Evolutionary conservation across 2,113 vertebrate species (phyloP).

Genomic region (Nanorana parkeri): DNA sequence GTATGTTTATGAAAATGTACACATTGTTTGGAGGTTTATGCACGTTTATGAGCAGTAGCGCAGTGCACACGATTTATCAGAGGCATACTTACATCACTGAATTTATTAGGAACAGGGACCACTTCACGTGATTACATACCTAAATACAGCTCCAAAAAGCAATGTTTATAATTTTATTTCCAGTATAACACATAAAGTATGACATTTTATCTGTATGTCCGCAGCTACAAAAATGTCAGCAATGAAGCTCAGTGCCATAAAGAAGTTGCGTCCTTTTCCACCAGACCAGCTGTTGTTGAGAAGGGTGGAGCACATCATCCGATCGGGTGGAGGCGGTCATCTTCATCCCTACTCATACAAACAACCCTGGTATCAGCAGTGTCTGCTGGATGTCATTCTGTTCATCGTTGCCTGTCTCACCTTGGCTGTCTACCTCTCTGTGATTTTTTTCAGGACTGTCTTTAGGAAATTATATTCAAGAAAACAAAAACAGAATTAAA

Average conservation of each 20-base stretch:
- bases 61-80: too few species aligned
- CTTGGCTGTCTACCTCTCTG: conserved; percentile 52
- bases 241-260: conserved; percentile 65
- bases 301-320: conserved; percentile 75
- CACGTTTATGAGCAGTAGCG: too few species aligned
- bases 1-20: too few species aligned
- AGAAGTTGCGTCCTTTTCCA: conserved; percentile 67
- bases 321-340: conserved; percentile 65
- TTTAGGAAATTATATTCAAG: neutral
- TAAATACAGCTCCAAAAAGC: too few species aligned
- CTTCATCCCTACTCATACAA: conserved; percentile 64
- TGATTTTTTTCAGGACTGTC: conserved; percentile 57
- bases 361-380: conserved; percentile 71
- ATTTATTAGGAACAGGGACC: too few species aligned
- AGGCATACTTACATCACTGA: too few species aligned
- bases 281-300: conserved; percentile 64
- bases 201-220: too few species aligned
- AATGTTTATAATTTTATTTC: too few species aligned
- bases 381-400: conserved; percentile 68
- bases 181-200: too few species aligned
- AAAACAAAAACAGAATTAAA: conserved; percentile 63
- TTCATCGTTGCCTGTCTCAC: conserved; percentile 59
- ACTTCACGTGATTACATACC: too few species aligned
- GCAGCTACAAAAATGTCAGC: conserved; percentile 73
- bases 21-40: too few species aligned